These are phyloP conservation scores for Agrotis clavis DNA, from an alignment of 2,888 invertebrate genomes.

Conservation along the genomic window DNA sequence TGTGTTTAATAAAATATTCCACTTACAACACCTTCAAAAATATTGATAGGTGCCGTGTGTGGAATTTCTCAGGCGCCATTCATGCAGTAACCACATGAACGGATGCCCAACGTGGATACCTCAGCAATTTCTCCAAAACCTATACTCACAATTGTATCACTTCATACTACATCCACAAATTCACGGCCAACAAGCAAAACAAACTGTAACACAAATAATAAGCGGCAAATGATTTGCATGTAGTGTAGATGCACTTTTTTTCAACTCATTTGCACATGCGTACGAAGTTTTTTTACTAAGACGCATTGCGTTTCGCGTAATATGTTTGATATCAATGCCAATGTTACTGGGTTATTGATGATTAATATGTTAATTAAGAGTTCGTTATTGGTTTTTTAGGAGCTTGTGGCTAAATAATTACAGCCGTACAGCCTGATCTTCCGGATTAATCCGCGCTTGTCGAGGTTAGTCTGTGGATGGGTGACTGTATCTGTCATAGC, in stretches of 20 bases:
- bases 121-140: not conserved
- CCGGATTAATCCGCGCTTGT: too few species aligned
- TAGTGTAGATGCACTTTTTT: constrained; percentile 44
- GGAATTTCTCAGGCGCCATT: too few species aligned
- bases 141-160: not conserved
- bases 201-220: constrained; percentile 19
- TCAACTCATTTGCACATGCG: constrained; percentile 44
- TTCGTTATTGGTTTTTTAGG: not conserved
- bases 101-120: not conserved
- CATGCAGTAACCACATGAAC: too few species aligned
- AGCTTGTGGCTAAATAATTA: too few species aligned
- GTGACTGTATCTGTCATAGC: too few species aligned
- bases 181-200: constrained; percentile 30
- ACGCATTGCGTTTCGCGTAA: constrained; percentile 48
- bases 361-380: constrained; percentile 37
- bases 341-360: constrained; percentile 29
- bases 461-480: too few species aligned
- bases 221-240: constrained; percentile 50
- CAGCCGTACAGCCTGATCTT: too few species aligned
- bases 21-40: too few species aligned
- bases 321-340: constrained; percentile 46
- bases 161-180: constrained; percentile 15
- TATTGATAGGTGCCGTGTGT: too few species aligned
- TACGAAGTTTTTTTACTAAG: constrained; percentile 16
- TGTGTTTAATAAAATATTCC: too few species aligned